These are phyloP conservation scores for Acromyrmex echinatior DNA, from an alignment of 1,140 invertebrate species.

Conservation along the genomic window DNA sequence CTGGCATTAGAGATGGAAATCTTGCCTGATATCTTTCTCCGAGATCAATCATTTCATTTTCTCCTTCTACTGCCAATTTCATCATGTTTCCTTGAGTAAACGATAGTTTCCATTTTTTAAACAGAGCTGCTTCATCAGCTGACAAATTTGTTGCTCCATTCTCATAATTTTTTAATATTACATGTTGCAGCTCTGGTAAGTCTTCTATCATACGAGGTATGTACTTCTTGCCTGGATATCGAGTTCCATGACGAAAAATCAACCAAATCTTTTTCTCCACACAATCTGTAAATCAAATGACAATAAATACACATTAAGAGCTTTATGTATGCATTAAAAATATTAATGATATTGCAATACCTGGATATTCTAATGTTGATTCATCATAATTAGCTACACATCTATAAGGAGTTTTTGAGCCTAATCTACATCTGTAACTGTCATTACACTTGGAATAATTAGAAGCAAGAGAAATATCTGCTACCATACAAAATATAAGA, in stretches of 20 bases:
- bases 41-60: constrained; percentile 89
- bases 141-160: constrained; percentile 76
- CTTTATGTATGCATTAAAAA: not conserved
- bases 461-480: not conserved
- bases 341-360: constrained; percentile 79
- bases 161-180: constrained; percentile 85
- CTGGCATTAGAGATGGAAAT: constrained; percentile 88
- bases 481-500: constrained; percentile 42
- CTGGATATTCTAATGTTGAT: constrained; percentile 85
- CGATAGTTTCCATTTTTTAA: constrained; percentile 87
- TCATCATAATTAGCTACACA: constrained; percentile 88
- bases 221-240: constrained; percentile 88
- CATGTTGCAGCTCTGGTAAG: constrained; percentile 85
- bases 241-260: constrained; percentile 90
- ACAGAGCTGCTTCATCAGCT: constrained; percentile 80
- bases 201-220: constrained; percentile 86
- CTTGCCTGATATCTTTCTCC: constrained; percentile 89
- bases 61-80: constrained; percentile 88
- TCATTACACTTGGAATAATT: constrained; percentile 54
- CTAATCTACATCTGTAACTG: constrained; percentile 82
- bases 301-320: not conserved
- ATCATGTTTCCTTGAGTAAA: constrained; percentile 86
- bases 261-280: constrained; percentile 89
- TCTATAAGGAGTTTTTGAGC: constrained; percentile 89
- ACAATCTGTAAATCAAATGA: constrained; percentile 86